These are phyloP conservation scores for Phania funesta DNA, from an alignment of 2,888 invertebrate species.

Conservation along the genomic window DNA sequence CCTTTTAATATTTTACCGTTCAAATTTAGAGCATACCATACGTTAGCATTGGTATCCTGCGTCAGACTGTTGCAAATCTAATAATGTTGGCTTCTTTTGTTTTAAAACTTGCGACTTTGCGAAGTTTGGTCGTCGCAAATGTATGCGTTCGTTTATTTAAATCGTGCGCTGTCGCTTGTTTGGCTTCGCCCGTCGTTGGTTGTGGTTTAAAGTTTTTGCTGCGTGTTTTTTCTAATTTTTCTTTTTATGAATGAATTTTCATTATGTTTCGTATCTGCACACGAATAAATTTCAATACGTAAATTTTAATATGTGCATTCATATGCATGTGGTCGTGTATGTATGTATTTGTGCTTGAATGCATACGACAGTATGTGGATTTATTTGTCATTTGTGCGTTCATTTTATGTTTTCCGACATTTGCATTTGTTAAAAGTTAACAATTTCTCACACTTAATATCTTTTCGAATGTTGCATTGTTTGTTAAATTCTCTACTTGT, in stretches of 20 bases:
- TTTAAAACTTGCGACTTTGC: background rate
- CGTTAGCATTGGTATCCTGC: constrained; percentile 41
- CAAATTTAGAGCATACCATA: background rate
- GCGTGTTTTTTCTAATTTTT: background rate
- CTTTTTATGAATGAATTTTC: constrained; percentile 44
- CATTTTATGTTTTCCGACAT: constrained; percentile 20
- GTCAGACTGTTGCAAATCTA: constrained; percentile 39
- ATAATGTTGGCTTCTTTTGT: constrained; percentile 30
- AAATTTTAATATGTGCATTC: background rate
- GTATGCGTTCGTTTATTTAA: constrained; percentile 4
- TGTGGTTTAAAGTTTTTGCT: background rate
- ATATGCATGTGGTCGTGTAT: background rate
- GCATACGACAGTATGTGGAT: background rate
- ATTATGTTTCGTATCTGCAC: background rate
- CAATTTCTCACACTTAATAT: constrained; percentile 20
- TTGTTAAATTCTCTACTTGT: background rate
- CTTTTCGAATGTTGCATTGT: background rate
- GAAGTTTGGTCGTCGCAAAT: background rate
- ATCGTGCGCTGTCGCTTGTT: background rate
- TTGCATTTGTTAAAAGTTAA: constrained; percentile 4
- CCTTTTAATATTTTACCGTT: background rate
- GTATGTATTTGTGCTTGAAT: background rate
- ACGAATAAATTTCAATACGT: background rate
- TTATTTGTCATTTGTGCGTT: background rate
- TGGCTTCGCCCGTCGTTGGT: background rate